Conservation (phyloP, 2,888 invertebrate species). For the Pristionchus mayeri region DNA sequence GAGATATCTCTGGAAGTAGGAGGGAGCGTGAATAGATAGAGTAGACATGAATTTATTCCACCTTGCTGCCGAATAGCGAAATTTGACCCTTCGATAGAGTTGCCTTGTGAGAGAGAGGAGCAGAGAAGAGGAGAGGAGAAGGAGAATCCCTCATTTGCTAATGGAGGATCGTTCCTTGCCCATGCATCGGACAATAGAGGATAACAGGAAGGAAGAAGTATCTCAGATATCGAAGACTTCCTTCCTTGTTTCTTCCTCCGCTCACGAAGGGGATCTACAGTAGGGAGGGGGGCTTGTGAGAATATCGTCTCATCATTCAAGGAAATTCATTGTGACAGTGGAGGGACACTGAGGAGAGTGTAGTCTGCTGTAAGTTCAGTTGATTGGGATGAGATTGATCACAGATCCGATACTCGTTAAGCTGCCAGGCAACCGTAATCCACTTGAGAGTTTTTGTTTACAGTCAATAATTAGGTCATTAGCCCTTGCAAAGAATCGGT, state of each 20-base stretch:
- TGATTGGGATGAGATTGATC: not conserved
- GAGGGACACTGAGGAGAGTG: not conserved
- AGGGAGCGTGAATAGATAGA: constrained; percentile 1
- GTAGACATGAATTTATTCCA: not conserved
- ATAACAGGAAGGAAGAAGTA: not conserved
- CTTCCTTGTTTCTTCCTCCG: not conserved
- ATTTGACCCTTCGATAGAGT: not conserved
- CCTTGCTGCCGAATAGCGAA: not conserved
- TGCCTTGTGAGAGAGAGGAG: not conserved
- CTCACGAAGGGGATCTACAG: not conserved
- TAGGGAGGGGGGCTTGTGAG: not conserved
- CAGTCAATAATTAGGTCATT: no score
- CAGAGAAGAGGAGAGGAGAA: not conserved
- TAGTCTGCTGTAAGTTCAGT: not conserved
- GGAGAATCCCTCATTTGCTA: not conserved
- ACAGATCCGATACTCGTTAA: not conserved
- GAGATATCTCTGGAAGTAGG: not conserved
- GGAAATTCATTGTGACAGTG: no score
- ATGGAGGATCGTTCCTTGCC: not conserved
- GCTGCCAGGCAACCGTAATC: not conserved
- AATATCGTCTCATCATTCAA: not conserved
- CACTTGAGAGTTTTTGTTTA: not conserved
- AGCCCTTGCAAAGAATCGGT: no score
- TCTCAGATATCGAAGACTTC: not conserved
- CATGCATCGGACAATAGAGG: not conserved